Evolutionary conservation across 2,113 vertebrate species (phyloP), one percentile per base, ranked within the genome.

Genomic region (Capreolus pygargus): DNA sequence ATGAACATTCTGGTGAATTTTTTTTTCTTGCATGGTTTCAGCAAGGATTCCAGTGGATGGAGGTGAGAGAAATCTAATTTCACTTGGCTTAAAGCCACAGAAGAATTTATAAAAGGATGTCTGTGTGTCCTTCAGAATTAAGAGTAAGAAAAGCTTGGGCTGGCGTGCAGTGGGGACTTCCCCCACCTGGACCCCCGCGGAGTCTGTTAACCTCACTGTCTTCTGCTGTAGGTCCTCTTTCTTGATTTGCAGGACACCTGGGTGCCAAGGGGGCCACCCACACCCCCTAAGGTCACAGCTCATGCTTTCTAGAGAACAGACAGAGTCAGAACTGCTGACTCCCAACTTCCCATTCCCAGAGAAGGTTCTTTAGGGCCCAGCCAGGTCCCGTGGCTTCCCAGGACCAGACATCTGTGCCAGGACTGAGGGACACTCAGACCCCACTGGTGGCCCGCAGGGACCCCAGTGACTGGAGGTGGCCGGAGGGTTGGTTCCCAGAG

Each of bases 1-100:
- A 0, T 1, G 21, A 7, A 5, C 2, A 0, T 13, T 0, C 11
- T 3, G 58, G 1, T 3, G 15, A 5, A 6, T 9, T 19, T 16
- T 12, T 12, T 45, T 61, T 33, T 19, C 11, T 0, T 4, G 6
- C 11, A 0, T 13, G 36, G 16, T 14, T 83, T 74, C 3, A 2
- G 15, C 2, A 9, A 90, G 30, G 25, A 13, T 5, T 43, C 21
- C 74, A 14, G 7, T 5, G 47, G 28, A 28, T 6, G 14, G 28
- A 23, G 9, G 30, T 7, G 43, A 58, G 83, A 55, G 33, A 50
- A 16, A 13, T 17, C 28, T 14, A 6, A 3, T 4, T 3, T 5
- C 33, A 36, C 17, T 27, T 28, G 36, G 60, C 54, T 36, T 12
- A 23, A 23, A 33, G 33, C 50, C 28, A 4, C 1, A 60, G 45